A percentile compares a stretch with the other conserved stretches of the same genome.
Evolutionary conservation across 2,113 vertebrate genomes (phyloP).

Genomic region (Neodontobutis hainanensis): DNA sequence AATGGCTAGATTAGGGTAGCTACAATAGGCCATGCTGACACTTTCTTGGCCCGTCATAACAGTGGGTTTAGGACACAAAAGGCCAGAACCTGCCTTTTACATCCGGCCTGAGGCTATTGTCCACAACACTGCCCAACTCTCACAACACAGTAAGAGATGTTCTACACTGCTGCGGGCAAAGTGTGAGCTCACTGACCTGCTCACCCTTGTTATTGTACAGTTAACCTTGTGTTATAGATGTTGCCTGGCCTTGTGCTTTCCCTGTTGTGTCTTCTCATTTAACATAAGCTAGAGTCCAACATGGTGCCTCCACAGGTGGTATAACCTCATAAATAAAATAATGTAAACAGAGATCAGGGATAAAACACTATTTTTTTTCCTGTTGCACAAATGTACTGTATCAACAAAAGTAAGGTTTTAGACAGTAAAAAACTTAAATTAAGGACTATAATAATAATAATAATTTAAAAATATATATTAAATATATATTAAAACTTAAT

Average conservation of each 20-base stretch:
- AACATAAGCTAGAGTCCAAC: background rate
- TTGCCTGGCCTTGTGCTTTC: background rate
- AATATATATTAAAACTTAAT: too few species aligned
- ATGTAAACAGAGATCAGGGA: too few species aligned
- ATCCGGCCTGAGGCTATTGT: constrained; percentile 20
- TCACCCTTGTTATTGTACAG: background rate
- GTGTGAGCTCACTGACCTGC: background rate
- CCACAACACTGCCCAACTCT: constrained; percentile 14
- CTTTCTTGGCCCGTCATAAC: constrained; percentile 58
- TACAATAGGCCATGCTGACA: constrained; percentile 75
- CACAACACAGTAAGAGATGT: background rate
- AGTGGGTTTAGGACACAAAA: constrained; percentile 57
- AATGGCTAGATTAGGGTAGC: constrained; percentile 74
- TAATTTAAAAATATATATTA: too few species aligned
- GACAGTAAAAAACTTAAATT: too few species aligned
- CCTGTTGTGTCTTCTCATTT: background rate
- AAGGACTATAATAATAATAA: too few species aligned
- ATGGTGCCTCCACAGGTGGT: too few species aligned
- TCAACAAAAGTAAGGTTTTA: too few species aligned
- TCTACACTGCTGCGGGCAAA: background rate
- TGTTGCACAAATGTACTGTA: too few species aligned
- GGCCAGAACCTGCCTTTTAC: background rate
- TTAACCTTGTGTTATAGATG: background rate
- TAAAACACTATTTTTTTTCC: too few species aligned
- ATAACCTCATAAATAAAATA: too few species aligned